phyloP scores from a whole-genome alignment of 2,888 invertebrate genomes.

The Patella caerulea region DNA sequence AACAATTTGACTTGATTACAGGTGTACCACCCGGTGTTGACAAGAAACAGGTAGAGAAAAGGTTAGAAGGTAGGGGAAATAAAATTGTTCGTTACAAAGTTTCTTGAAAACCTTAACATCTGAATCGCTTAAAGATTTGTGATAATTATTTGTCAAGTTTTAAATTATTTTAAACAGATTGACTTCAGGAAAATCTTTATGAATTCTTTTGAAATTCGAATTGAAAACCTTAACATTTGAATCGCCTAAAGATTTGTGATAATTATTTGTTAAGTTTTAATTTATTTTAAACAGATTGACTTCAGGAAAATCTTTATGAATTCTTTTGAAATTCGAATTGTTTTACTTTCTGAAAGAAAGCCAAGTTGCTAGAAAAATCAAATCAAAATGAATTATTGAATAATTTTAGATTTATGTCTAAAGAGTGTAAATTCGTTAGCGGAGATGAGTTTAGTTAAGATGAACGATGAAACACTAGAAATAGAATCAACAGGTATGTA shows the following conservation, averaged over 20 bases:
- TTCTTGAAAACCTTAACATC: not conserved
- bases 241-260: no score
- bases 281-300: no score
- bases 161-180: no score
- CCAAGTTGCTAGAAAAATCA: no score
- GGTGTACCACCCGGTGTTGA: constrained; percentile 75
- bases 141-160: no score
- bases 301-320: no score
- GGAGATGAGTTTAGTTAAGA: constrained; percentile 77
- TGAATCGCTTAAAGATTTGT: no score
- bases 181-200: no score
- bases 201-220: no score
- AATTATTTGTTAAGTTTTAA: no score
- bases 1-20: constrained; percentile 33
- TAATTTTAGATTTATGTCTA: constrained; percentile 79
- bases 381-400: not conserved
- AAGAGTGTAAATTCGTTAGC: constrained; percentile 80
- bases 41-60: constrained; percentile 77
- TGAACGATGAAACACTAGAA: constrained; percentile 74
- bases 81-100: not conserved
- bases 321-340: not conserved
- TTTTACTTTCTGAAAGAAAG: no score
- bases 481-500: constrained; percentile 75
- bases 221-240: not conserved
- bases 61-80: constrained; percentile 77